phyloP scores from a whole-genome alignment of 1,140 invertebrate species.

The Patella vulgata region DNA sequence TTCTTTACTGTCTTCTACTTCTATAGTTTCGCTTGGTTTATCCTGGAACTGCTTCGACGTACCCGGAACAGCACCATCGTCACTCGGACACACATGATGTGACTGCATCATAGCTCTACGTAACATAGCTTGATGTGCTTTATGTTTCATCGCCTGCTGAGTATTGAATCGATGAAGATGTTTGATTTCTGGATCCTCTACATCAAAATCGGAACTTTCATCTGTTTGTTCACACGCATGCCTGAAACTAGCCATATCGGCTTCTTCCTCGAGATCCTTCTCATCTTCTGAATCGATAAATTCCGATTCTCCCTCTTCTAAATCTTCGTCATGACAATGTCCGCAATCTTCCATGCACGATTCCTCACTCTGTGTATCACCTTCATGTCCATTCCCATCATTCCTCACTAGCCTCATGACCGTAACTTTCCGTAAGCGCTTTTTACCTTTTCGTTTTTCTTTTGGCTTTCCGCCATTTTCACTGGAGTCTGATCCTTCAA shows the following conservation, averaged over 20 bases:
- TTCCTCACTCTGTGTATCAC: constrained; percentile 13
- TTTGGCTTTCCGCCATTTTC: constrained; percentile 5
- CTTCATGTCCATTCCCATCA: too few species aligned
- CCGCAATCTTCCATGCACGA: constrained; percentile 15
- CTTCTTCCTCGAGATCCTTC: constrained; percentile 46
- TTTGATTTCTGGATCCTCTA: constrained; percentile 28
- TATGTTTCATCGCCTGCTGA: constrained; percentile 9
- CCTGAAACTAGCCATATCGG: constrained; percentile 41
- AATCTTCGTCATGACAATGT: constrained; percentile 44
- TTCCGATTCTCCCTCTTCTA: constrained; percentile 54
- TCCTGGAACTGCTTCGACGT: constrained; percentile 23
- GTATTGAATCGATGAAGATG: constrained; percentile 27
- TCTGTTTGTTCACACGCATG: constrained; percentile 48
- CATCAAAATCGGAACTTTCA: constrained; percentile 55
- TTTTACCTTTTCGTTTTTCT: background rate
- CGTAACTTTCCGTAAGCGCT: background rate
- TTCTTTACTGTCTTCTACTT: constrained; percentile 13
- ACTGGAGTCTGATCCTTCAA: constrained; percentile 25
- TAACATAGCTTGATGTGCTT: too few species aligned
- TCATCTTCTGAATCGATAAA: constrained; percentile 54
- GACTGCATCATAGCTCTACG: background rate
- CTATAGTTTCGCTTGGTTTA: constrained; percentile 23
- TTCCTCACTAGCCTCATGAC: background rate
- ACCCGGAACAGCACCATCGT: constrained; percentile 26
- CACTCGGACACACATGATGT: constrained; percentile 28